Percentiles rank a stretch among this genome's conserved stretches.
Conservation (phyloP, 2,888 invertebrate species). For the Drosophila pseudotakahashii region DNA sequence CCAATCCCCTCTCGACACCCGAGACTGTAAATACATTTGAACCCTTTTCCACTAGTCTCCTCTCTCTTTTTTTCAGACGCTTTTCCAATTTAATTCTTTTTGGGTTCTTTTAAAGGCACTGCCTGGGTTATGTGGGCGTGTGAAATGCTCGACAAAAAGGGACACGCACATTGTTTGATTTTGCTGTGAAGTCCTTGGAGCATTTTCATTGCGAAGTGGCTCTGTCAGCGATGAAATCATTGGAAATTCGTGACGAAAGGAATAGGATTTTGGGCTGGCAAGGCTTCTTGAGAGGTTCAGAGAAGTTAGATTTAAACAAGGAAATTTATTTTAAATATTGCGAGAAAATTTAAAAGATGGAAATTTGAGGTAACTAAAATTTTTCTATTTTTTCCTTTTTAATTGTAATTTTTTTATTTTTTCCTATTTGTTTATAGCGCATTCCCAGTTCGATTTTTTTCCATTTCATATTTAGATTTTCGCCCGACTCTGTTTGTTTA, state of each 20-base stretch:
- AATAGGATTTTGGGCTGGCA: not conserved
- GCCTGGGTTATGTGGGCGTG: slow-evolving; percentile 51
- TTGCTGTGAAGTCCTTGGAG: slow-evolving; percentile 28
- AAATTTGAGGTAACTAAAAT: too few relatives aligned
- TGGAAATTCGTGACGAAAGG: slow-evolving; percentile 9
- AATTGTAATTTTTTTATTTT: too few relatives aligned
- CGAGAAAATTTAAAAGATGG: too few relatives aligned
- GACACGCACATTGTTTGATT: slow-evolving; percentile 48
- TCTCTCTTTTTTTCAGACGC: slow-evolving; percentile 12
- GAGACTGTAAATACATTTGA: slow-evolving; percentile 70
- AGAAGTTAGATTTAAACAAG: not conserved
- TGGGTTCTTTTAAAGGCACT: slow-evolving; percentile 37
- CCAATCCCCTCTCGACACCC: slow-evolving; percentile 5
- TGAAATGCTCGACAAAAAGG: slow-evolving; percentile 40
- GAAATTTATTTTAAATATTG: not conserved
- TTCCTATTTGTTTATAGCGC: not conserved
- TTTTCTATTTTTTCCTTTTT: too few relatives aligned
- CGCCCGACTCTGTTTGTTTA: slow-evolving; percentile 40
- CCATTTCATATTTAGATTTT: slow-evolving; percentile 12
- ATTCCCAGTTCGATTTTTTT: slow-evolving; percentile 5
- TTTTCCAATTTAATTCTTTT: slow-evolving; percentile 42
- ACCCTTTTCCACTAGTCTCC: slow-evolving; percentile 58
- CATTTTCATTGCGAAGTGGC: slow-evolving; percentile 28
- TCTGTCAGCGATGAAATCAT: slow-evolving; percentile 12
- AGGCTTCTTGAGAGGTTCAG: not conserved